Evolutionary conservation across 1,140 invertebrate species (phyloP).

Genomic region (Lucilia sericata): DNA sequence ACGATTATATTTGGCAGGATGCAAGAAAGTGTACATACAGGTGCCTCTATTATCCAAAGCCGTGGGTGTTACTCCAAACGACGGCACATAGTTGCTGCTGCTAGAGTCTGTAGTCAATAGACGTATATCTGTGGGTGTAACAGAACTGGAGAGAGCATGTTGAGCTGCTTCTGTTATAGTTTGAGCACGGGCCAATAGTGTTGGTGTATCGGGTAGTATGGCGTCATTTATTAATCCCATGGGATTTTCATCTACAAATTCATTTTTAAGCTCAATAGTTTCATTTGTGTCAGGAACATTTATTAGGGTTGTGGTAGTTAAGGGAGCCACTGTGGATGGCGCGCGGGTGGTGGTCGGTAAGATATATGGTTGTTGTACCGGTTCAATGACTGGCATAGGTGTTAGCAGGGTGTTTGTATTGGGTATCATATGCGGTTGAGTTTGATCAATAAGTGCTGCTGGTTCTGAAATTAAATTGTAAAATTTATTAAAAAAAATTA

Average conservation of each 20-base stretch:
- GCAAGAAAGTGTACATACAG: conserved; percentile 48
- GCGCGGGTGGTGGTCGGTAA: background rate
- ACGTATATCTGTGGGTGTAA: conserved; percentile 16
- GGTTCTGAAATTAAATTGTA: no score
- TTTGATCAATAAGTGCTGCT: no score
- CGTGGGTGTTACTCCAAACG: conserved; percentile 42
- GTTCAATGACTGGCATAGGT: background rate
- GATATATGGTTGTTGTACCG: background rate
- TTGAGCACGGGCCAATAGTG: background rate
- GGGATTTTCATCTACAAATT: conserved; percentile 26
- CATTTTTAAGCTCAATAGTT: conserved; percentile 42
- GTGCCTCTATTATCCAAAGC: conserved; percentile 40
- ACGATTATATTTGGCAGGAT: conserved; percentile 48
- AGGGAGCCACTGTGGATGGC: background rate
- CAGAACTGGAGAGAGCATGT: background rate
- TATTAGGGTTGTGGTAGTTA: background rate
- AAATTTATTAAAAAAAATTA: no score
- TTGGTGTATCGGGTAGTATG: conserved; percentile 23
- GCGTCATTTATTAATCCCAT: background rate
- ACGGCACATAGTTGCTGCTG: background rate
- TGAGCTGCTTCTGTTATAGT: conserved; percentile 15
- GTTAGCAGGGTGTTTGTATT: no score
- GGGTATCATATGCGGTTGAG: no score
- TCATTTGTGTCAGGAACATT: background rate
- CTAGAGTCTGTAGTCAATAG: background rate